Conservation (phyloP, 2,888 invertebrate genomes). For the Drosophila parthenogenetica region DNA sequence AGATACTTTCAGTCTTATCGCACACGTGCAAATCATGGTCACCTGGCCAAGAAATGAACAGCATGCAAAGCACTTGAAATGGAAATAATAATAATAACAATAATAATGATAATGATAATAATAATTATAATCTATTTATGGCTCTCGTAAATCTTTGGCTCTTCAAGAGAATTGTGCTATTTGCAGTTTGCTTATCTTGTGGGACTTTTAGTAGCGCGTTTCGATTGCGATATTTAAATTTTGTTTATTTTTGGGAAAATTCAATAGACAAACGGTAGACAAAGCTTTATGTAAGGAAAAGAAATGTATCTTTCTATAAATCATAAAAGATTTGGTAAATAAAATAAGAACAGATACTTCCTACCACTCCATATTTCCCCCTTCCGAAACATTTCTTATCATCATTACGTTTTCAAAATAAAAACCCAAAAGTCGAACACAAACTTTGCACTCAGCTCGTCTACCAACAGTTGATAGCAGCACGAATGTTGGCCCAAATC, state of each 20-base stretch:
- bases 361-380: neutral
- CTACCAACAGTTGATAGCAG: neutral
- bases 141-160: constrained; percentile 14
- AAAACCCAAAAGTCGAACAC: neutral
- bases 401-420: neutral
- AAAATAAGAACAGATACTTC: too few species aligned
- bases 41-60: constrained; percentile 13
- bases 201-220: neutral
- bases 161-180: constrained; percentile 11
- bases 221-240: constrained; percentile 7
- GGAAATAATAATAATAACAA: constrained; percentile 35
- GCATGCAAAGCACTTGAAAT: constrained; percentile 10
- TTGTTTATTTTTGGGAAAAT: neutral
- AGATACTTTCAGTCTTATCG: constrained; percentile 4
- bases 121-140: constrained; percentile 52
- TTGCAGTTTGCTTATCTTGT: constrained; percentile 11
- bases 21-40: constrained; percentile 24
- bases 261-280: too few species aligned
- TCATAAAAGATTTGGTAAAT: neutral
- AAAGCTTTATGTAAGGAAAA: too few species aligned
- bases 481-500: neutral
- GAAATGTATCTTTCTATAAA: neutral
- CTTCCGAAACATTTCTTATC: neutral
- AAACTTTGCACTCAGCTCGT: constrained; percentile 11
- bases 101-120: constrained; percentile 30